Evolutionary conservation across 1,140 invertebrate genomes (phyloP).

Genomic region (Drosophila pseudoobscura): DNA sequence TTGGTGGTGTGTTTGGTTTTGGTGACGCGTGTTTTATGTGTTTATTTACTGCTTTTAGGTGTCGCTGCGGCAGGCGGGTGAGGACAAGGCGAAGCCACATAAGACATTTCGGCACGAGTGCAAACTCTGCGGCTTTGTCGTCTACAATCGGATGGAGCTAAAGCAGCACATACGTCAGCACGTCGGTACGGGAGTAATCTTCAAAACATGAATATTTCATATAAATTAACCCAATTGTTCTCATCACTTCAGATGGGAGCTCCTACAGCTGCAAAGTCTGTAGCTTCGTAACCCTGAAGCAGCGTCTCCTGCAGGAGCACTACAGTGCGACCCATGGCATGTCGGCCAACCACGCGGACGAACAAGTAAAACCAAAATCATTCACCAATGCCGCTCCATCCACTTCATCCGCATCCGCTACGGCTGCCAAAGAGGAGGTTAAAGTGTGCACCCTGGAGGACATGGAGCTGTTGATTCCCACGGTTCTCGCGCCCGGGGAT

Average conservation of each 20-base stretch:
- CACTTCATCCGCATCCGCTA: not conserved
- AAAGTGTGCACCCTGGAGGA: constrained; percentile 67
- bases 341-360: constrained; percentile 41
- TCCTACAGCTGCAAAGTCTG: constrained; percentile 63
- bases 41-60: constrained; percentile 9
- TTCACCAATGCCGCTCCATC: too few relatives aligned
- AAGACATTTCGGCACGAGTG: constrained; percentile 55
- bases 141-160: constrained; percentile 61
- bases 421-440: constrained; percentile 10
- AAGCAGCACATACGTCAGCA: constrained; percentile 72
- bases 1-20: not conserved
- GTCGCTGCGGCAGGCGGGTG: not conserved
- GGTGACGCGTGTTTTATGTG: not conserved
- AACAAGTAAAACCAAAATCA: constrained; percentile 44
- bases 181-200: constrained; percentile 47
- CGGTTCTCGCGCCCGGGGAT: constrained; percentile 59
- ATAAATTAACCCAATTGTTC: too few relatives aligned
- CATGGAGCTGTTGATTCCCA: constrained; percentile 66
- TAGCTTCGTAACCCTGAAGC: constrained; percentile 57
- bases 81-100: constrained; percentile 1
- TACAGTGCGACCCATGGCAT: constrained; percentile 46
- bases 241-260: constrained; percentile 44
- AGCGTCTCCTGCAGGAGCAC: constrained; percentile 53
- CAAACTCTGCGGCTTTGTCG: constrained; percentile 56
- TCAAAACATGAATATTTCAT: not conserved